These are phyloP conservation scores for Metellina segmentata DNA, from an alignment of 2,888 invertebrate genomes.

Conservation along the genomic window DNA sequence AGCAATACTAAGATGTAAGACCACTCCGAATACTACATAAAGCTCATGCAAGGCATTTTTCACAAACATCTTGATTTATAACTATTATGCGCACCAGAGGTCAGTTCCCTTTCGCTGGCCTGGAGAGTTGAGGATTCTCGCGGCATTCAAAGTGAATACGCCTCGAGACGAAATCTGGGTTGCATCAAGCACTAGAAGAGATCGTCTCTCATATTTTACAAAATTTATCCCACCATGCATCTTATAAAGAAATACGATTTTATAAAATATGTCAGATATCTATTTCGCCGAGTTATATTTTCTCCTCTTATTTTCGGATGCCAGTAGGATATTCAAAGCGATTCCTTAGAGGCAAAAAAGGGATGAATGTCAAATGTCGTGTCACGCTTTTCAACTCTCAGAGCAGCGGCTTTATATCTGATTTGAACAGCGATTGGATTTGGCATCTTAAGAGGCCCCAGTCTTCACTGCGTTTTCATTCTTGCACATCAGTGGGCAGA, in stretches of 20 bases:
- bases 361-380: conserved; percentile 55
- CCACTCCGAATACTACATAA: too few species aligned
- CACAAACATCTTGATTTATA: not conserved
- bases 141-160: not conserved
- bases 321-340: not conserved
- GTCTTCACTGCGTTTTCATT: too few species aligned
- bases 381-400: conserved; percentile 4
- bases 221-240: conserved; percentile 48
- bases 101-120: not conserved
- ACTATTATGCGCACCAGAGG: not conserved
- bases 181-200: not conserved
- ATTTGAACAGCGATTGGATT: conserved; percentile 35
- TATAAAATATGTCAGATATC: conserved; percentile 29
- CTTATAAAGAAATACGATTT: conserved; percentile 27
- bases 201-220: not conserved
- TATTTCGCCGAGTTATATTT: conserved; percentile 41
- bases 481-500: too few species aligned
- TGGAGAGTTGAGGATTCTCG: not conserved
- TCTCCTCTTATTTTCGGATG: conserved; percentile 1
- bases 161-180: not conserved
- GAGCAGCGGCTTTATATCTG: conserved; percentile 36
- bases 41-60: too few species aligned
- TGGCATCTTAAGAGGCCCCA: conserved; percentile 11
- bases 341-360: conserved; percentile 9
- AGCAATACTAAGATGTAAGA: too few species aligned